phyloP scores from a whole-genome alignment of 1,140 invertebrate genomes.

The Oryzaephilus surinamensis region DNA sequence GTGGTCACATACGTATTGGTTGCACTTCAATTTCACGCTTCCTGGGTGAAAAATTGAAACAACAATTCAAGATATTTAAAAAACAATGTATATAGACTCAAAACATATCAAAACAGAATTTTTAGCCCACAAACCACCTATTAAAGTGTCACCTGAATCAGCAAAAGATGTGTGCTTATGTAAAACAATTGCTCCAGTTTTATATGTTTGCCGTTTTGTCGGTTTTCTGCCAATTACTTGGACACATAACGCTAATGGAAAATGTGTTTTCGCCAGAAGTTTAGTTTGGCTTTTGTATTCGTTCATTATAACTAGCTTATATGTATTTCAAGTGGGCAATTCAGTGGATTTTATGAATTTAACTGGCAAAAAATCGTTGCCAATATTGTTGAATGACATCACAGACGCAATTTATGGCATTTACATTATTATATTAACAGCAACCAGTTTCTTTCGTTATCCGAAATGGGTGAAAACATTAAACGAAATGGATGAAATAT shows the following conservation, averaged over 20 bases:
- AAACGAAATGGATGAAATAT: constrained; percentile 15
- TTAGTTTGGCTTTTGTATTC: constrained; percentile 20
- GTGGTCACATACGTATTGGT: constrained; percentile 29
- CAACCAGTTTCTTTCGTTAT: constrained; percentile 14
- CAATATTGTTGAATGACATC: constrained; percentile 19
- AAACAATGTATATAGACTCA: no score
- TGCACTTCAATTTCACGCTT: constrained; percentile 25
- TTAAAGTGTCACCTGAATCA: background rate
- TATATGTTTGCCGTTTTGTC: constrained; percentile 15
- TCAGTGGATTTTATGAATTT: constrained; percentile 18
- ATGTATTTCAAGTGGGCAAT: constrained; percentile 10
- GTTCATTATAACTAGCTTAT: constrained; percentile 7
- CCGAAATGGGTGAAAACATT: constrained; percentile 18
- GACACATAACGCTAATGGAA: constrained; percentile 8
- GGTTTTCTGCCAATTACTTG: constrained; percentile 23
- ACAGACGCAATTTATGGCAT: constrained; percentile 23
- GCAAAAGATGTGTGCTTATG: constrained; percentile 21
- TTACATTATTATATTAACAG: constrained; percentile 15
- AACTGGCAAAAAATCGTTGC: constrained; percentile 18
- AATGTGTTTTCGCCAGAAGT: constrained; percentile 18
- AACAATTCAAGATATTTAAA: no score
- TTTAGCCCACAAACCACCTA: no score
- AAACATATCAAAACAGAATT: no score
- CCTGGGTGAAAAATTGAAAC: constrained; percentile 23
- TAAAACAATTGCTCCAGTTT: constrained; percentile 13